These are phyloP conservation scores for Drosophila sturtevanti DNA, from an alignment of 1,140 invertebrate species.

Conservation along the genomic window DNA sequence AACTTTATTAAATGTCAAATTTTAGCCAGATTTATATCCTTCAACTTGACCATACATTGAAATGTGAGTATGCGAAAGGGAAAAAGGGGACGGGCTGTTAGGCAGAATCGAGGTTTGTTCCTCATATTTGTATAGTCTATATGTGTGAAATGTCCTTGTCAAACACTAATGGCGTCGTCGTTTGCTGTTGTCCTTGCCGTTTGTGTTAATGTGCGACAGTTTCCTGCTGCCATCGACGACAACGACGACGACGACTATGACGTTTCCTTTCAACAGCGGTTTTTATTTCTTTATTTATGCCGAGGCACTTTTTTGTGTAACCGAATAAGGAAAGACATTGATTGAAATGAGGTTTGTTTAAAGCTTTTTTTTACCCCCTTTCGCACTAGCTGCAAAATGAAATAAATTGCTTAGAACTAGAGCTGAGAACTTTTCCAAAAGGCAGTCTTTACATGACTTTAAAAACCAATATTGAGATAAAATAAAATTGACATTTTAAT, in stretches of 20 bases:
- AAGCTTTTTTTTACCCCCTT: not conserved
- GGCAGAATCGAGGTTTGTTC: slow-evolving; percentile 24
- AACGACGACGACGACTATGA: slow-evolving; percentile 30
- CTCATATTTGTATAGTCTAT: slow-evolving; percentile 45
- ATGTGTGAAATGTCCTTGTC: slow-evolving; percentile 70
- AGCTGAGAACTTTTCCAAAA: no score
- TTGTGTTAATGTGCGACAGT: slow-evolving; percentile 66
- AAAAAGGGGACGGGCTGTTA: not conserved
- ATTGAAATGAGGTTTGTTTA: not conserved
- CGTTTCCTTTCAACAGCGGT: slow-evolving; percentile 12
- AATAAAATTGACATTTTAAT: no score
- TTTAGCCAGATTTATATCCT: slow-evolving; percentile 32
- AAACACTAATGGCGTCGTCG: slow-evolving; percentile 76
- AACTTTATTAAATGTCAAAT: not conserved
- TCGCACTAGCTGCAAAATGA: no score
- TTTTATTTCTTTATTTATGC: slow-evolving; percentile 34
- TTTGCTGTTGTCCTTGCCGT: slow-evolving; percentile 66
- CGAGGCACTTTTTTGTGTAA: slow-evolving; percentile 31
- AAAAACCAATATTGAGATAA: no score
- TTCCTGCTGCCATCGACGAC: slow-evolving; percentile 47
- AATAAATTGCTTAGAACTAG: no score
- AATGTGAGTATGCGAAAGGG: no score
- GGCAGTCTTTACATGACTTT: no score
- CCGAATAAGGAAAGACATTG: slow-evolving; percentile 50
- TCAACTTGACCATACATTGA: slow-evolving; percentile 54